These are phyloP conservation scores for Sebastiscus tertius DNA, from an alignment of 2,797 vertebrate genomes.

Conservation along the genomic window DNA sequence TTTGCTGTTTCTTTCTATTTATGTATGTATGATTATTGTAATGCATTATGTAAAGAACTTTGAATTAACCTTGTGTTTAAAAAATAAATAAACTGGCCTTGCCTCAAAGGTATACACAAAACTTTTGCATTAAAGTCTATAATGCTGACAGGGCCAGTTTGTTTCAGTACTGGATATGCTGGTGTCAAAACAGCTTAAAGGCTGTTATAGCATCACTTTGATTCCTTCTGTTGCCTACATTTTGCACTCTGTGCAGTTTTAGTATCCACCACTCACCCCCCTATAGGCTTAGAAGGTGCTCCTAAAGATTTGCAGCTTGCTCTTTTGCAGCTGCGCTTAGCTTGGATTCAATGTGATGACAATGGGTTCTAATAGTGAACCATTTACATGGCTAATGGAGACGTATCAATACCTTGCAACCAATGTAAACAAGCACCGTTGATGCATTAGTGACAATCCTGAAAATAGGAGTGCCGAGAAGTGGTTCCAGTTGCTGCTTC, in stretches of 20 bases:
- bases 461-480: too few relatives aligned
- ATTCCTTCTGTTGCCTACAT: neutral
- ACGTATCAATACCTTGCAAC: neutral
- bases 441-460: neutral
- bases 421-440: neutral
- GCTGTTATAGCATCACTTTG: conserved; percentile 1
- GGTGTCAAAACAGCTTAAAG: conserved; percentile 3
- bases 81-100: neutral
- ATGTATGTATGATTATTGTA: neutral
- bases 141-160: neutral
- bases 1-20: neutral
- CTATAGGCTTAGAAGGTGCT: neutral
- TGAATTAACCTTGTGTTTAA: neutral
- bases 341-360: neutral
- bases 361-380: neutral
- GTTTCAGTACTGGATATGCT: neutral
- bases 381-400: neutral
- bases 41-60: neutral
- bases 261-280: neutral
- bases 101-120: neutral
- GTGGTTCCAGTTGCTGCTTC: too few relatives aligned
- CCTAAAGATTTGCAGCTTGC: neutral
- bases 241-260: neutral
- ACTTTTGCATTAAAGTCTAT: neutral
- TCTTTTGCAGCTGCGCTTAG: neutral